These are phyloP conservation scores for Girardia tigrina DNA, from an alignment of 2,888 invertebrate species.

Conservation along the genomic window DNA sequence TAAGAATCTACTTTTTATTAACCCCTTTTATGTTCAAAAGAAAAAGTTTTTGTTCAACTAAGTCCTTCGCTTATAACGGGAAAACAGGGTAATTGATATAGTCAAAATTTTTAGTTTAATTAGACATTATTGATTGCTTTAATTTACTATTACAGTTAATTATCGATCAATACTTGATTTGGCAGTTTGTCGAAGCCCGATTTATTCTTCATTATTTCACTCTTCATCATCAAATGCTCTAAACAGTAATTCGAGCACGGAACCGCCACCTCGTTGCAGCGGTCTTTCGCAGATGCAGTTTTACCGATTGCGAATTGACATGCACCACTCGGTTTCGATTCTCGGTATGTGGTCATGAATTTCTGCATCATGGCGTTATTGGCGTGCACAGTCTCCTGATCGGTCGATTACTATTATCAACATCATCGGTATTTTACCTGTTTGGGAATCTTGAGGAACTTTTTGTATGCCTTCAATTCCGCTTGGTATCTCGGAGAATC, in stretches of 20 bases:
- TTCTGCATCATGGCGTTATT: background rate
- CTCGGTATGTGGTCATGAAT: constrained; percentile 11
- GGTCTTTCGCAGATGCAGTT: constrained; percentile 6
- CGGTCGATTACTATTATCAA: background rate
- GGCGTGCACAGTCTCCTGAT: background rate
- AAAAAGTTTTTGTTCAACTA: too few species aligned
- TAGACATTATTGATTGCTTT: too few species aligned
- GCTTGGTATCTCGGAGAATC: constrained; percentile 16
- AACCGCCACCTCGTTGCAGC: constrained; percentile 16
- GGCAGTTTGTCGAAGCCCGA: too few species aligned
- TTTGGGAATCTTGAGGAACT: background rate
- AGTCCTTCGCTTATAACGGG: too few species aligned
- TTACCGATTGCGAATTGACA: background rate
- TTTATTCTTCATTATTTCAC: too few species aligned
- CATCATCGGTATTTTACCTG: background rate
- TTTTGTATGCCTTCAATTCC: constrained; percentile 8
- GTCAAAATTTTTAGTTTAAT: too few species aligned
- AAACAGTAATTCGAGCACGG: constrained; percentile 28
- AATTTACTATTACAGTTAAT: too few species aligned
- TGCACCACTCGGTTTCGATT: background rate
- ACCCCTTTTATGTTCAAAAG: too few species aligned
- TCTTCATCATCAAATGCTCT: background rate
- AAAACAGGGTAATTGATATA: too few species aligned
- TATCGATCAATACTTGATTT: too few species aligned
- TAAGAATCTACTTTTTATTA: too few species aligned